Conservation (phyloP, 2,888 invertebrate genomes). For the Neoitamus cyanurus region DNA sequence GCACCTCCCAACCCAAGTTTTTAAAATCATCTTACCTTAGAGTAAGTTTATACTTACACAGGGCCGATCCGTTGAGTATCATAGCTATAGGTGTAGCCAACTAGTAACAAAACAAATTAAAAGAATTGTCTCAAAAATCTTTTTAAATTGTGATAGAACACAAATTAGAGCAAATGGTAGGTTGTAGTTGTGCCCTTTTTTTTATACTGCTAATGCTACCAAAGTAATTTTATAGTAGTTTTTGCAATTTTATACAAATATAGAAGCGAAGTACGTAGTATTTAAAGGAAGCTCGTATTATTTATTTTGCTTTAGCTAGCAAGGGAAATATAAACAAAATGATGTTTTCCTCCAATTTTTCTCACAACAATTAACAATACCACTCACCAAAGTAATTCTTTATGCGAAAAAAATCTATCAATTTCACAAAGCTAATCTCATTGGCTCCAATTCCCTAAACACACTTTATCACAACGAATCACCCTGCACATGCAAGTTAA, state of each 20-base stretch:
- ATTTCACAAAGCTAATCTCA: no score
- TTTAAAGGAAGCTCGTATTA: neutral
- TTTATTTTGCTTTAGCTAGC: no score
- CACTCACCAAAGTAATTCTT: no score
- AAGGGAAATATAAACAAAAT: no score
- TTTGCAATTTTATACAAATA: constrained; percentile 18
- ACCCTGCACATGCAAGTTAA: no score
- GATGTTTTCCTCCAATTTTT: no score
- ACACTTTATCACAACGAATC: no score
- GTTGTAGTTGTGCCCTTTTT: neutral
- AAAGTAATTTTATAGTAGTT: constrained; percentile 27
- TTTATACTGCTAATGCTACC: neutral
- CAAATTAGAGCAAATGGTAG: constrained; percentile 2
- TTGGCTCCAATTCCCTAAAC: no score
- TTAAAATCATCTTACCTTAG: neutral
- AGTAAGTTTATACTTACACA: neutral
- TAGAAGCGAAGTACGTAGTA: neutral
- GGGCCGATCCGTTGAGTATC: neutral
- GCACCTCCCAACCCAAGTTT: neutral
- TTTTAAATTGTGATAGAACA: constrained; percentile 15
- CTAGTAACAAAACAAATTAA: neutral
- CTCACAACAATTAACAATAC: no score
- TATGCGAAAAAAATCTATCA: no score
- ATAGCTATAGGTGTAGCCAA: constrained; percentile 3
- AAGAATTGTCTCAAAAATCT: neutral